These are phyloP conservation scores for Onychomys arenicola DNA, from an alignment of 2,797 vertebrate species.

Conservation along the genomic window DNA sequence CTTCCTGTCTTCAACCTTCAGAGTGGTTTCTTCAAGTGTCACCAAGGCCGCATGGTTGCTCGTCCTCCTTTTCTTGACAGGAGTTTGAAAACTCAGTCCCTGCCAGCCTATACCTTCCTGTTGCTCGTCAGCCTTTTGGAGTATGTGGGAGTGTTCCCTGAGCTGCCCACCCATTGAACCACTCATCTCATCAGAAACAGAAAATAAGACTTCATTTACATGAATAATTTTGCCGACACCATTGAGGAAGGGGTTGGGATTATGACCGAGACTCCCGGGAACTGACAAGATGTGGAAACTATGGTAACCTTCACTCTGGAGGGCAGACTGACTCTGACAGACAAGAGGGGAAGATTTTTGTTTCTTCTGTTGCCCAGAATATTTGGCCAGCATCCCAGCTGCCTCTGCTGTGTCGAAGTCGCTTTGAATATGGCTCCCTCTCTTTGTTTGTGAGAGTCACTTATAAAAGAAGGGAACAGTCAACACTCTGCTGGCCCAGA, in stretches of 20 bases:
- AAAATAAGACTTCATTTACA: neutral
- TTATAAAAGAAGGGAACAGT: neutral
- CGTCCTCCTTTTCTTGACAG: neutral
- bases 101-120: neutral
- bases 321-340: neutral
- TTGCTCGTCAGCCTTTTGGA: neutral
- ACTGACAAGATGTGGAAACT: no score
- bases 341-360: conserved; percentile 10
- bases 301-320: neutral
- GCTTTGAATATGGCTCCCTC: neutral
- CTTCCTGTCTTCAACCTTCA: neutral
- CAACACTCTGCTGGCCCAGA: neutral
- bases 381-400: neutral
- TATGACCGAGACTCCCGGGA: neutral
- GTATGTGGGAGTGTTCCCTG: rapidly evolving
- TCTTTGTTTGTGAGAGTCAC: neutral
- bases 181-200: neutral
- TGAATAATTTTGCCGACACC: no score
- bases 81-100: neutral
- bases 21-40: neutral
- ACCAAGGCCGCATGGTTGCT: neutral
- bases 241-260: neutral
- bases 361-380: conserved; percentile 60
- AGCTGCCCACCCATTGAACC: neutral
- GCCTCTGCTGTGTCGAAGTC: neutral